These are phyloP conservation scores for Nautilus pompilius DNA, from an alignment of 1,140 invertebrate genomes.

Conservation along the genomic window DNA sequence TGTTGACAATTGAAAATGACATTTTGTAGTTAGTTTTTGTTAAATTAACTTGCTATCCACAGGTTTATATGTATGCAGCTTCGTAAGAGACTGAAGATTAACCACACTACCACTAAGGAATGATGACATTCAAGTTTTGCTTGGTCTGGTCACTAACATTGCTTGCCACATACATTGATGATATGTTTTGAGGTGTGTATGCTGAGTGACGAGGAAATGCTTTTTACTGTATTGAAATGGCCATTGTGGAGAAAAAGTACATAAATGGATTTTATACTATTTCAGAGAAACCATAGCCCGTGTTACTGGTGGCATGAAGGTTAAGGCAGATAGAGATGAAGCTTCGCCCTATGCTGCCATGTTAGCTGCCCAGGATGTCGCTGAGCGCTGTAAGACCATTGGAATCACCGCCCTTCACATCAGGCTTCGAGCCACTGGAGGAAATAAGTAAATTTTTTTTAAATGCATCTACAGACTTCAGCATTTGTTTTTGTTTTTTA, in stretches of 20 bases:
- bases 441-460: constrained; percentile 76
- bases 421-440: constrained; percentile 96
- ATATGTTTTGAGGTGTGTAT: not conserved
- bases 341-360: constrained; percentile 99
- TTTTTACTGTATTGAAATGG: too few species aligned
- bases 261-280: constrained; percentile 10
- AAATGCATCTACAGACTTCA: not conserved
- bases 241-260: too few species aligned
- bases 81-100: too few species aligned
- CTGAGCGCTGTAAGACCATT: constrained; percentile 94
- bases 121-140: not conserved
- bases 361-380: constrained; percentile 99
- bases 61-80: too few species aligned
- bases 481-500: not conserved
- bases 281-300: constrained; percentile 95
- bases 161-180: not conserved
- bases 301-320: constrained; percentile 99
- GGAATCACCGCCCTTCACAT: constrained; percentile 98
- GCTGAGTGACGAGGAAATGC: too few species aligned
- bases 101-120: not conserved
- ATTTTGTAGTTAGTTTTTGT: too few species aligned
- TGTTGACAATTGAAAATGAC: too few species aligned
- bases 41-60: too few species aligned
- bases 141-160: not conserved
- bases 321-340: constrained; percentile 99